A percentile compares a stretch with the other conserved stretches of the same genome.
Evolutionary conservation across 2,113 vertebrate genomes (phyloP).

Genomic region (Melospiza melodia): DNA sequence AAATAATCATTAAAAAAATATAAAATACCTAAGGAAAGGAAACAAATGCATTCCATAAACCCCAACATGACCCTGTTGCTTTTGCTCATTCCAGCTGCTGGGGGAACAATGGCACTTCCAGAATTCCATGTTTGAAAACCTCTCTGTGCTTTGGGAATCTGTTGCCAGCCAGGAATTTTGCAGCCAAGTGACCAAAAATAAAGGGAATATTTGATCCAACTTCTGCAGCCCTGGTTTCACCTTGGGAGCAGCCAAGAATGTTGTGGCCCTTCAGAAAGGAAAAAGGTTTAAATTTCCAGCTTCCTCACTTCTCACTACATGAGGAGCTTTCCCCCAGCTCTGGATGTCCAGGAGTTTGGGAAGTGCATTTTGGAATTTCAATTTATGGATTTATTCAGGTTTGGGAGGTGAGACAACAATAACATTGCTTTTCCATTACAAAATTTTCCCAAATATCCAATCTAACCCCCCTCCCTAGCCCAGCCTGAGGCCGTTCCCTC

Average conservation of each 20-base stretch:
- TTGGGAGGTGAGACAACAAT: background rate
- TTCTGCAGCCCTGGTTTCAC: background rate
- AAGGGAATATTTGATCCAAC: background rate
- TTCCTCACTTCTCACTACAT: background rate
- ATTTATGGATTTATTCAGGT: background rate
- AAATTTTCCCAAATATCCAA: background rate
- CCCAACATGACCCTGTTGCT: fast-evolving
- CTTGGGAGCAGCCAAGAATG: background rate
- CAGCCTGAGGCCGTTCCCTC: background rate
- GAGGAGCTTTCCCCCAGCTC: background rate
- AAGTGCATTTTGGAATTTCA: fast-evolving
- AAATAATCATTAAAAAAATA: background rate
- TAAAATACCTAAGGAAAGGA: background rate
- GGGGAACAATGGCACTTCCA: fast-evolving
- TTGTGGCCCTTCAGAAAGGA: background rate
- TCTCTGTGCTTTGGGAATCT: background rate
- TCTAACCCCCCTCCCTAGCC: fast-evolving
- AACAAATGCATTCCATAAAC: background rate
- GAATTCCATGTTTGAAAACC: background rate
- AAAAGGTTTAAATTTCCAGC: background rate
- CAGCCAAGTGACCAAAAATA: fast-evolving
- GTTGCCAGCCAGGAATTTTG: background rate
- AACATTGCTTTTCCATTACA: background rate
- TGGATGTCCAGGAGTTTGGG: background rate
- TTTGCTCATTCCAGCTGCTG: background rate